A percentile compares a stretch with the other conserved stretches of the same genome.
Evolutionary conservation across 64 coral and sea anemone species (phyloP).

Genomic region (Dendronephthya gigantea): DNA sequence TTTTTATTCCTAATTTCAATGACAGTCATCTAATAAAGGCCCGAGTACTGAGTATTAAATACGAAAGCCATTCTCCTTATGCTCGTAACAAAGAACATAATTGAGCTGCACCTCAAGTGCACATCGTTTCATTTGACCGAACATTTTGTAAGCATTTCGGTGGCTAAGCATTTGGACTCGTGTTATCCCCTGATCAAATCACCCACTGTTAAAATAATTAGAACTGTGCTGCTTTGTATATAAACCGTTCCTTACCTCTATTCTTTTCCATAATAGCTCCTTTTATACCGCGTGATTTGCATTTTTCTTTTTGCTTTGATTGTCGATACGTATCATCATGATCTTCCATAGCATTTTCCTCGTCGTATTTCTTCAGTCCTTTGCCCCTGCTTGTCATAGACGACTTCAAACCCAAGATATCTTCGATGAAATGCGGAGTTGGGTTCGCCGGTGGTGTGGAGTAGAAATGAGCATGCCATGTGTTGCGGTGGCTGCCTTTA

Average conservation of each 20-base stretch:
- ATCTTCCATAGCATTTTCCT: neutral
- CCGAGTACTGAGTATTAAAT: neutral
- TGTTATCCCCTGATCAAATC: neutral
- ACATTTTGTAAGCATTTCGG: neutral
- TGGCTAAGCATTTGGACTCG: too few species aligned
- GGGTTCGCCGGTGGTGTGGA: neutral
- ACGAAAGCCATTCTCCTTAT: neutral
- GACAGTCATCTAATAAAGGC: neutral
- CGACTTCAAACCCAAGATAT: neutral
- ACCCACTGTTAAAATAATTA: neutral
- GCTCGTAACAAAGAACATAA: neutral
- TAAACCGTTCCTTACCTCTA: neutral
- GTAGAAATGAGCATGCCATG: slow-evolving; percentile 15
- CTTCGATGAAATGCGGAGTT: slow-evolving; percentile 4
- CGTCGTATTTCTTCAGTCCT: neutral
- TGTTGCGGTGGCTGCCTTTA: neutral
- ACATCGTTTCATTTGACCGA: neutral
- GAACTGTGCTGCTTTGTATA: neutral
- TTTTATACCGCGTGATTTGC: neutral
- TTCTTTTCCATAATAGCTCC: neutral
- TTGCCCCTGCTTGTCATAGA: neutral
- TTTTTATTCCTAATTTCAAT: neutral
- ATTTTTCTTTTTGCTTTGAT: neutral
- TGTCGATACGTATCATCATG: neutral
- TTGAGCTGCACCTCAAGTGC: neutral